phyloP scores from a whole-genome alignment of 2,797 vertebrate species.

The Rhyacichthys aspro region DNA sequence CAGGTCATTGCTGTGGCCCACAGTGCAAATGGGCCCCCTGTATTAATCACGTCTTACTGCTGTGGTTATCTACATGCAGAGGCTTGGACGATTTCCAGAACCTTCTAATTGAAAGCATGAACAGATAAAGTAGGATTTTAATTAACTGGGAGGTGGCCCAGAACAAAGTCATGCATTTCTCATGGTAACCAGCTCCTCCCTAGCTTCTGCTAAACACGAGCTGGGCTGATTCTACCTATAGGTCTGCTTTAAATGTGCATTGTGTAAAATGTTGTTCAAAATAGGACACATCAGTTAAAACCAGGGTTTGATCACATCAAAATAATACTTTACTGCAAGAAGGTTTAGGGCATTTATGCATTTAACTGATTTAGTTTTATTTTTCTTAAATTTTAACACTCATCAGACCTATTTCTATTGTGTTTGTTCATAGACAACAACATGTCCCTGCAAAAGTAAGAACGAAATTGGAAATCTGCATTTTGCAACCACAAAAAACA shows the following conservation, averaged over 20 bases:
- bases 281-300: no score
- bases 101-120: conserved; percentile 79
- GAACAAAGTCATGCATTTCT: conserved; percentile 68
- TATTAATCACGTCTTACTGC: conserved; percentile 74
- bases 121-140: conserved; percentile 78
- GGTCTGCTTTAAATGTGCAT: conserved; percentile 45
- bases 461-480: no score
- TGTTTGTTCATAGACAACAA: no score
- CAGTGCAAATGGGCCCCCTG: conserved; percentile 30
- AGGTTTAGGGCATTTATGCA: no score
- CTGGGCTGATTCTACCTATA: conserved; percentile 57
- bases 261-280: neutral
- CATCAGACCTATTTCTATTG: no score
- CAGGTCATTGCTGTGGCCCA: conserved; percentile 53
- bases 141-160: conserved; percentile 73
- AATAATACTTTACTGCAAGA: no score
- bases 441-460: no score
- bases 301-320: no score
- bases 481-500: no score
- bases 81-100: conserved; percentile 67
- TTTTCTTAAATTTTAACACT: no score
- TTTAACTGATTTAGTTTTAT: no score
- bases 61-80: conserved; percentile 69
- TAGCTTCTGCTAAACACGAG: conserved; percentile 64
- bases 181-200: conserved; percentile 76